Base-by-base conservation (phyloP, 2,888 invertebrate genomes). In the Alsophila aescularia region DNA sequence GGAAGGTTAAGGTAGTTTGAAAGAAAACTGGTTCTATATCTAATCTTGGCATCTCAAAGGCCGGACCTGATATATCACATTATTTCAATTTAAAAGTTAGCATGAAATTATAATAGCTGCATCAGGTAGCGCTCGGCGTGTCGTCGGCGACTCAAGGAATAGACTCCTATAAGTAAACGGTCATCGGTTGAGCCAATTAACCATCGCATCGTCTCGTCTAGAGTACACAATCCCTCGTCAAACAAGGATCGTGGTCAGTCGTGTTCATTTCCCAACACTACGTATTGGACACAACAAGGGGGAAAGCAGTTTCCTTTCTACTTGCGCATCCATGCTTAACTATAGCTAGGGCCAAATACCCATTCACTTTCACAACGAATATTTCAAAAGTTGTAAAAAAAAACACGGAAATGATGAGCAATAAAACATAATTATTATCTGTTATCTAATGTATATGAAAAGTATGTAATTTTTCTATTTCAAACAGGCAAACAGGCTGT, bases 1-100 rank as follows among this genome's bases (percentile, higher is more conserved):
- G 44, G 41, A 52, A 58, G 63, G 58, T 60, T 51, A 60, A 52
- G 60, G 50, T 29, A 34, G 5, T 5, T 36, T 15, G 32, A n/a
- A n/a, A n/a, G n/a, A n/a, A n/a, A n/a, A n/a, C n/a, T n/a, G n/a
- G n/a, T n/a, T n/a, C n/a, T n/a, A n/a, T n/a, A n/a, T n/a, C n/a
- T n/a, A n/a, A n/a, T n/a, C n/a, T n/a, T n/a, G n/a, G n/a, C n/a
- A n/a, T n/a, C n/a, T n/a, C n/a, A n/a, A n/a, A n/a, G n/a, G n/a
- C n/a, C n/a, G n/a, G n/a, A n/a, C n/a, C n/a, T n/a, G n/a, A n/a
- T n/a, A n/a, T n/a, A n/a, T n/a, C n/a, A n/a, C n/a, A n/a, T n/a
- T n/a, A n/a, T n/a, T n/a, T n/a, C n/a, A n/a, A n/a, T n/a, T n/a
- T n/a, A n/a, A n/a, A 29, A 3, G 1, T n/a, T 9, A 2, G 29